Base-by-base conservation (phyloP, 2,797 vertebrate genomes). In the Crax fasciolata region DNA sequence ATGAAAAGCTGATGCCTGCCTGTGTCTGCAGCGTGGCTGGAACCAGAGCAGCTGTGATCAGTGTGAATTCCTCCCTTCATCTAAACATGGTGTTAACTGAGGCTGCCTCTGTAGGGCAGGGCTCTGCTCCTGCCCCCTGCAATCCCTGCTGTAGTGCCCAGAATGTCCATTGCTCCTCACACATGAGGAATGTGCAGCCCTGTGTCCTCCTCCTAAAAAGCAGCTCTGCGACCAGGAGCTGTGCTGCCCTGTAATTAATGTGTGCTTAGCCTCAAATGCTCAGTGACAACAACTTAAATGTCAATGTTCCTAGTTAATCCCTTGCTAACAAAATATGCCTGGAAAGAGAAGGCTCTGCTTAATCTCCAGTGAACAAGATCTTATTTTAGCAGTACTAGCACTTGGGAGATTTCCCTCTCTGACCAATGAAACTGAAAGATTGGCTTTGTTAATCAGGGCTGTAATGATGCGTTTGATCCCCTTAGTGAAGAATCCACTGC, bases 201-300 rank as follows among this genome's bases (percentile, higher is more conserved):
- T 2, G 25, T 5, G 15, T 51, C 58, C 74, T 70, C 38, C 72
- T 55, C 62, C 18, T 68, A 55, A 78, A 91, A 78, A 85, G 39
- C 23, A 93, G 79, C 79, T 88, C 52, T 70, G 89, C 78, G 66
- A 20, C 87, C 46, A 38, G 51, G 79, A 93, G 63, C 79, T 23
- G 19, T 55, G 52, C 89, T 66, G 83, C 79, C 85, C 79, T 84
- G 82, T 94, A 95, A 93, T 92, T 93, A 96, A 86, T 59, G 85
- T 87, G 87, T 90, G 54, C 83, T 90, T 93, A 78, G 87, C 79
- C 76, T 90, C 89, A 89, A 89, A 94, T 55, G 83, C 5, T 4
- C 91, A 91, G 85, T 59, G 89, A 97, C 95, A 96, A 96, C 94
- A 95, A 94, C 76, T 88, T 95, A 94, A 95, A 95, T 96, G 91